A percentile compares a stretch with the other conserved stretches of the same genome.
phyloP scores from a whole-genome alignment of 2,888 invertebrate genomes.

The Folsomia manolachei region DNA sequence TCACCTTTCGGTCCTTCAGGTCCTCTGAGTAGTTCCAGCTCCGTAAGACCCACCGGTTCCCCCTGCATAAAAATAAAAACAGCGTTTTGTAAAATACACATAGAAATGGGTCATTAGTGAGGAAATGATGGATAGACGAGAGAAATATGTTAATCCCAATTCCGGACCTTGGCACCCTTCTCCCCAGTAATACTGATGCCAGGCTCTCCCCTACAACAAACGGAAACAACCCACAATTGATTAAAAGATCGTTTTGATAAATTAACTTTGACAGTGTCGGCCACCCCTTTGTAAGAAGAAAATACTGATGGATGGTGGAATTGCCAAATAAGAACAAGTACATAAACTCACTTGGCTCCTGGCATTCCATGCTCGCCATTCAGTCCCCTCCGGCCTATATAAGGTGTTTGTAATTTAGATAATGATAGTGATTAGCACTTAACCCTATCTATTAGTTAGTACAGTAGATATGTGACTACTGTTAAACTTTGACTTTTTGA shows the following conservation, averaged over 20 bases:
- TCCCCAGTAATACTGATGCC: slow-evolving; percentile 31
- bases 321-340: neutral
- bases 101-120: neutral
- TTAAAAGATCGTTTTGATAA: slow-evolving; percentile 10
- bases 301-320: neutral
- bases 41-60: slow-evolving; percentile 29
- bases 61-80: slow-evolving; percentile 24
- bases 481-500: too few relatives aligned
- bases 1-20: slow-evolving; percentile 5
- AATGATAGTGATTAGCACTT: neutral
- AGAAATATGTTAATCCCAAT: neutral
- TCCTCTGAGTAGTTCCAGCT: slow-evolving; percentile 23
- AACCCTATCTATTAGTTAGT: neutral
- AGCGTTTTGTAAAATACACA: neutral
- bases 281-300: neutral
- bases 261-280: neutral
- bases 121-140: too few relatives aligned
- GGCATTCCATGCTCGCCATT: neutral
- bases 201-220: slow-evolving; percentile 12
- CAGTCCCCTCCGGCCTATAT: slow-evolving; percentile 25
- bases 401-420: slow-evolving; percentile 6
- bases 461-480: too few relatives aligned
- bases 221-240: neutral
- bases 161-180: slow-evolving; percentile 31
- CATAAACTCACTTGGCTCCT: neutral